Percentiles rank a stretch among this genome's conserved stretches.
Evolutionary conservation across 2,888 invertebrate species (phyloP).

Genomic region (Gisinianus flammeolus): DNA sequence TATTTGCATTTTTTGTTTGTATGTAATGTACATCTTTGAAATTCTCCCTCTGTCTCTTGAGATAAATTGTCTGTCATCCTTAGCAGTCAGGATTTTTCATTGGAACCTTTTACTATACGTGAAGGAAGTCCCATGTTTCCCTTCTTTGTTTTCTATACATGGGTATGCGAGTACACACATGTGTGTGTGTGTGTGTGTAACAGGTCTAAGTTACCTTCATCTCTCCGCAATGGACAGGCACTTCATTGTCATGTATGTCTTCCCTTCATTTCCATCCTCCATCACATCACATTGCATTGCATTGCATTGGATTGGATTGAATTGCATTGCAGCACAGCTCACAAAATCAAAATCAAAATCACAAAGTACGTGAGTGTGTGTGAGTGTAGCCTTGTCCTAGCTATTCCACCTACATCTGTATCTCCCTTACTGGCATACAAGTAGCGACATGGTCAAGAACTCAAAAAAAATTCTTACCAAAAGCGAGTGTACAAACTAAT

Average conservation of each 20-base stretch:
- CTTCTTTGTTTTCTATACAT: slow-evolving; percentile 37
- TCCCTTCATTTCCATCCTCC: background rate
- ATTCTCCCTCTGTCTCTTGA: background rate
- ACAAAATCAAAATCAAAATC: no score
- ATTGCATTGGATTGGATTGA: no score
- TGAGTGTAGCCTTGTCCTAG: slow-evolving; percentile 32
- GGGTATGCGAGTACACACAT: no score
- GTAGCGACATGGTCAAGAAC: slow-evolving; percentile 34
- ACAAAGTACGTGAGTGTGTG: no score
- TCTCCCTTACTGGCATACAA: background rate
- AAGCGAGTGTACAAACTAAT: slow-evolving; percentile 12
- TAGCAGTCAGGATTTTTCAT: slow-evolving; percentile 27
- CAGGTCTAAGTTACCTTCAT: slow-evolving; percentile 35
- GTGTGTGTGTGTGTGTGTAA: no score
- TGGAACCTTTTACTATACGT: slow-evolving; percentile 17
- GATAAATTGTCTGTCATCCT: slow-evolving; percentile 38
- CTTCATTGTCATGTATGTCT: slow-evolving; percentile 34
- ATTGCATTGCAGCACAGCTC: no score
- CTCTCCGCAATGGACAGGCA: slow-evolving; percentile 29
- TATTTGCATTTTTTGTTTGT: slow-evolving; percentile 6
- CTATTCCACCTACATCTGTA: slow-evolving; percentile 30
- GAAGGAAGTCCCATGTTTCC: slow-evolving; percentile 30
- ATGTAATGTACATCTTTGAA: background rate
- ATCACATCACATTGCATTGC: background rate
- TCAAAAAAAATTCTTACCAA: slow-evolving; percentile 27